phyloP scores from a whole-genome alignment of 64 coral and sea anemone genomes.

The Hydrozoanthus tunicans region DNA sequence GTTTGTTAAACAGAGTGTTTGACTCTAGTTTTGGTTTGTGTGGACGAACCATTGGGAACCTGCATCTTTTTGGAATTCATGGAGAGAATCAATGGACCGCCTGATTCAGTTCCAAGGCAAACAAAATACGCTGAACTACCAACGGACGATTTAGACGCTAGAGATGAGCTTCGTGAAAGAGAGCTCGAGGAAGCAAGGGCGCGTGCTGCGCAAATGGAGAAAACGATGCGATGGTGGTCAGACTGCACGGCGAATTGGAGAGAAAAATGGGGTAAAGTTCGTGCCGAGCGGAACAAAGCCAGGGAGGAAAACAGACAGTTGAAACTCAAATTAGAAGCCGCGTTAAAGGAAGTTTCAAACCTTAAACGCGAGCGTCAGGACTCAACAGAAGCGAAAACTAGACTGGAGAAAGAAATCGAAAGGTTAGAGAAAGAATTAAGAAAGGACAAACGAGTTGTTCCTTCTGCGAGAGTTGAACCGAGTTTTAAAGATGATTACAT shows the following conservation, averaged over 20 bases:
- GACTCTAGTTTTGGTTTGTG: background rate
- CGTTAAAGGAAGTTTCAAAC: constrained; percentile 74
- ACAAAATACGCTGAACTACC: constrained; percentile 61
- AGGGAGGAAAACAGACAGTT: constrained; percentile 92
- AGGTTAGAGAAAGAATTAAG: constrained; percentile 82
- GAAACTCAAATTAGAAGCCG: constrained; percentile 86
- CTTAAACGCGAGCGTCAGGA: constrained; percentile 75
- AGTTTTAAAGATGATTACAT: constrained; percentile 69
- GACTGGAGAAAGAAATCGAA: constrained; percentile 83
- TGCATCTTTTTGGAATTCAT: background rate
- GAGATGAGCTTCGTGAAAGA: constrained; percentile 84
- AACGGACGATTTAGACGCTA: constrained; percentile 78
- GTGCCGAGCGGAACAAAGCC: constrained; percentile 91
- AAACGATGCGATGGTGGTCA: constrained; percentile 98
- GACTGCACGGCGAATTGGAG: constrained; percentile 97
- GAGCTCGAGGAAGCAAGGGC: constrained; percentile 94
- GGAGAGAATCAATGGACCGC: constrained; percentile 50
- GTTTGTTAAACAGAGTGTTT: background rate
- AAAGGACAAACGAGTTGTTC: constrained; percentile 77
- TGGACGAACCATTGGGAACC: background rate
- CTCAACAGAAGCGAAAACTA: constrained; percentile 51
- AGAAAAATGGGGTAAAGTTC: constrained; percentile 98
- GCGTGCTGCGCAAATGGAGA: constrained; percentile 91
- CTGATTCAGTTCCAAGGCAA: constrained; percentile 53
- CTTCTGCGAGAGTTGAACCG: constrained; percentile 90